A percentile compares a stretch with the other conserved stretches of the same genome.
phyloP scores from a whole-genome alignment of 2,797 vertebrate genomes.

The Thalassophryne amazonica region DNA sequence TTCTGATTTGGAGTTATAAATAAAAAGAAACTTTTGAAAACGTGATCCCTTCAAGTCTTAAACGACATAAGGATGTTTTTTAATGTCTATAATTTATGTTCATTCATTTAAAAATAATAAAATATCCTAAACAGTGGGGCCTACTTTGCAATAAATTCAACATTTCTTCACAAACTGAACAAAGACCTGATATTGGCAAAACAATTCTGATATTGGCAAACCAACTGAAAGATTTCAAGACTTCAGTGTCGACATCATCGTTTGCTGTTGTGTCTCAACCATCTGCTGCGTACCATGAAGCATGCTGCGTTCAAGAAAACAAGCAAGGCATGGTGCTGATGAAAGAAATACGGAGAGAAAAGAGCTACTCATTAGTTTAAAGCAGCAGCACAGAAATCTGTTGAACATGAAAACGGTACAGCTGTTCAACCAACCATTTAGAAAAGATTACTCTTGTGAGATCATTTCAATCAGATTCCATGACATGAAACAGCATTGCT shows the following conservation, averaged over 20 bases:
- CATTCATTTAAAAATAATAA: no score
- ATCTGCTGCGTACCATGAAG: slow-evolving; percentile 24
- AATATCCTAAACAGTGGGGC: no score
- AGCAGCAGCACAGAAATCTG: slow-evolving; percentile 5
- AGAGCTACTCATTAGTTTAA: slow-evolving; percentile 32
- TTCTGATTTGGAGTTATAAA: no score
- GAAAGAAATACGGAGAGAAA: slow-evolving; percentile 25
- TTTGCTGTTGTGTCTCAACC: slow-evolving; percentile 14
- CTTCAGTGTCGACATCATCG: slow-evolving; percentile 34
- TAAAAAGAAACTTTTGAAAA: no score
- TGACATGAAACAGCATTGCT: slow-evolving; percentile 11
- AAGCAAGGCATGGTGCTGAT: slow-evolving; percentile 30
- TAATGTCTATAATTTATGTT: no score
- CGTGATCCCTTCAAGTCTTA: no score
- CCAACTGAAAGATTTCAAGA: slow-evolving; percentile 37
- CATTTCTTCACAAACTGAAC: no score
- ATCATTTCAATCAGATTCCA: slow-evolving; percentile 37
- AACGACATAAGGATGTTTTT: no score
- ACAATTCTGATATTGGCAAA: background rate
- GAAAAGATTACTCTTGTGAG: slow-evolving; percentile 17
- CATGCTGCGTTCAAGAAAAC: slow-evolving; percentile 11
- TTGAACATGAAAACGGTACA: slow-evolving; percentile 18
- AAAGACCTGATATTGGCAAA: background rate
- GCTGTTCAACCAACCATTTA: slow-evolving; percentile 21
- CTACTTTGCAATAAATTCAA: no score